phyloP scores from a whole-genome alignment of 2,113 vertebrate genomes.

The Oophaga pumilio region DNA sequence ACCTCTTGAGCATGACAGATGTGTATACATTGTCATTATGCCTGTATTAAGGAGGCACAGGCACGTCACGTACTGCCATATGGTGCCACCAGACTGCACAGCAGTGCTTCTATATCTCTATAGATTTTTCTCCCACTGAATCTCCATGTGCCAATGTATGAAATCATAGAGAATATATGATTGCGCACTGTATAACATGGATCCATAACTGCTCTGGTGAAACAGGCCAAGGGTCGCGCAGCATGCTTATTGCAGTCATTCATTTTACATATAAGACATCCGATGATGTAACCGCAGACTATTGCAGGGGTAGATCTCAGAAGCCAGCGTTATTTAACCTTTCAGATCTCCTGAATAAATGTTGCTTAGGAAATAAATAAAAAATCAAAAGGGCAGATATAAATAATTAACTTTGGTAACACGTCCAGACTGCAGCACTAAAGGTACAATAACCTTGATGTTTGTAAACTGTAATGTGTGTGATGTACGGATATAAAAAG shows the following conservation, averaged over 20 bases:
- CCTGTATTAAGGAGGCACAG: too few species aligned
- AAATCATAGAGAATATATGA: too few species aligned
- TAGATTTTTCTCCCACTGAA: too few species aligned
- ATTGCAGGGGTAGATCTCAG: not conserved
- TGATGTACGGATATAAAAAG: not conserved
- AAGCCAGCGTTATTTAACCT: not conserved
- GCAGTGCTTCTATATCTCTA: too few species aligned
- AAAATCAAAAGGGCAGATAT: constrained; percentile 8
- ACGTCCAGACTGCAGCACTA: not conserved
- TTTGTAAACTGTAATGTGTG: not conserved
- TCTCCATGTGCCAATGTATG: too few species aligned
- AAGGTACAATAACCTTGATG: not conserved
- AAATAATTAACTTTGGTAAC: not conserved
- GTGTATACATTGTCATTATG: too few species aligned
- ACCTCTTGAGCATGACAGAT: too few species aligned
- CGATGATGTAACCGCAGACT: not conserved
- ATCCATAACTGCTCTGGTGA: not conserved
- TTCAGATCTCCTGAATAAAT: not conserved
- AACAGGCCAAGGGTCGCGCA: too few species aligned
- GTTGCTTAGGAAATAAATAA: not conserved
- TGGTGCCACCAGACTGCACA: too few species aligned
- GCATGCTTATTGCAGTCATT: not conserved
- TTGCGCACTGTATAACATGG: too few species aligned
- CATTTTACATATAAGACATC: not conserved
- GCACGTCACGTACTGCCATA: too few species aligned